Conservation (phyloP, 2,797 vertebrate genomes). For the Diglossa cyanea region DNA sequence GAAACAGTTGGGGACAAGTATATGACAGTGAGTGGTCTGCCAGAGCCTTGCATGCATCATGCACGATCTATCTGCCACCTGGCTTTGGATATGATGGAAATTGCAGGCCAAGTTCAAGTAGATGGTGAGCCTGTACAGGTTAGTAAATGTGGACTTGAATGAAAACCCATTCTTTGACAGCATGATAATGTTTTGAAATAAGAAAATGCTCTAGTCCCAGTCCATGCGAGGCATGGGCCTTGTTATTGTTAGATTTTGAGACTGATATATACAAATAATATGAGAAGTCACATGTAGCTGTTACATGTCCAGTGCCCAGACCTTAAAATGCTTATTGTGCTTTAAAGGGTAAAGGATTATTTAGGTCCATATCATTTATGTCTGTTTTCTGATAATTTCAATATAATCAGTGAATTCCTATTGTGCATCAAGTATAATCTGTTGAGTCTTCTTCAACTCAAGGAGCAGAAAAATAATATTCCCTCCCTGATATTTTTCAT, state of each 20-base stretch:
- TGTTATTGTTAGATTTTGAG: background rate
- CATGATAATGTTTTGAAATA: background rate
- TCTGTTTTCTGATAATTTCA: background rate
- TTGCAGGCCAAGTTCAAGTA: slow-evolving; percentile 95
- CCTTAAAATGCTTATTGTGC: background rate
- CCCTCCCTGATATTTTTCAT: background rate
- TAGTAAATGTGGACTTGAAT: slow-evolving; percentile 31
- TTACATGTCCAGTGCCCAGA: background rate
- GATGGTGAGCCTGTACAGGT: slow-evolving; percentile 96
- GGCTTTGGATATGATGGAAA: slow-evolving; percentile 98
- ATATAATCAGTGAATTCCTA: background rate
- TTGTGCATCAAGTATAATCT: background rate
- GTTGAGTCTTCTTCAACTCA: background rate
- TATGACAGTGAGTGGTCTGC: slow-evolving; percentile 98
- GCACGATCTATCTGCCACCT: slow-evolving; percentile 96
- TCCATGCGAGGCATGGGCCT: background rate
- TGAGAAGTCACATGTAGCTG: background rate
- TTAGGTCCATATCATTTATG: background rate
- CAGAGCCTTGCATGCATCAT: slow-evolving; percentile 95
- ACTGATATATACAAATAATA: background rate
- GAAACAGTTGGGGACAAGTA: slow-evolving; percentile 99
- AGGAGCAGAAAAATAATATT: background rate
- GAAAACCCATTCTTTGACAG: background rate
- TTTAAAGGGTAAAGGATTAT: background rate
- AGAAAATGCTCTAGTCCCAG: background rate